Evolutionary conservation across 1,140 invertebrate species (phyloP).

Genomic region (Drosophila seguyi): DNA sequence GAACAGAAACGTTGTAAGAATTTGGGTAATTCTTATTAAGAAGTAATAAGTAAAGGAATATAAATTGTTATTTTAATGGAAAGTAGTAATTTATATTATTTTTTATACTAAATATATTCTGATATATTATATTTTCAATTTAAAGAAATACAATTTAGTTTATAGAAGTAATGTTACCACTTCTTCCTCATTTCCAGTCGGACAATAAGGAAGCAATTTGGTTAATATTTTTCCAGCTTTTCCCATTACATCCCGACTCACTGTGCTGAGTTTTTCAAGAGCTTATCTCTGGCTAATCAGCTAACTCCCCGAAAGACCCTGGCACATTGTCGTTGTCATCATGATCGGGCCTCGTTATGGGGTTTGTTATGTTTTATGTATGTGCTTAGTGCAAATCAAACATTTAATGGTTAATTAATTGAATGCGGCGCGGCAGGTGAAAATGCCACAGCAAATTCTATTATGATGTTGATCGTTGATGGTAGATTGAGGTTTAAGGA

Average conservation of each 20-base stretch:
- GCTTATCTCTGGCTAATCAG: slow-evolving; percentile 50
- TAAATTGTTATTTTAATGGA: no score
- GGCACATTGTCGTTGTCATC: slow-evolving; percentile 32
- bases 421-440: slow-evolving; percentile 48
- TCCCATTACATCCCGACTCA: not conserved
- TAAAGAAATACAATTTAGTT: not conserved
- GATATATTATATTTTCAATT: no score
- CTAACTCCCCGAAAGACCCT: slow-evolving; percentile 17
- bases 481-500: not conserved
- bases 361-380: slow-evolving; percentile 64
- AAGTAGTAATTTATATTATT: no score
- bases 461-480: slow-evolving; percentile 36
- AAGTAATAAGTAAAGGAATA: no score
- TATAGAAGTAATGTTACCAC: not conserved
- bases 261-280: slow-evolving; percentile 25
- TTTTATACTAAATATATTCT: no score
- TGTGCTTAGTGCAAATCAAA: slow-evolving; percentile 69
- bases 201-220: slow-evolving; percentile 5
- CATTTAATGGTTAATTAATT: slow-evolving; percentile 52
- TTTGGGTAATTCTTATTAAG: not conserved
- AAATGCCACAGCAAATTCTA: slow-evolving; percentile 52
- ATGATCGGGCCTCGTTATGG: slow-evolving; percentile 20
- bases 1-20: not conserved
- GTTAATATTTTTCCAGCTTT: not conserved
- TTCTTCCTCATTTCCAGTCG: not conserved